A percentile compares a stretch with the other conserved stretches of the same genome.
Conservation (phyloP, 2,888 invertebrate genomes). For the Acanthosepion esculentum region DNA sequence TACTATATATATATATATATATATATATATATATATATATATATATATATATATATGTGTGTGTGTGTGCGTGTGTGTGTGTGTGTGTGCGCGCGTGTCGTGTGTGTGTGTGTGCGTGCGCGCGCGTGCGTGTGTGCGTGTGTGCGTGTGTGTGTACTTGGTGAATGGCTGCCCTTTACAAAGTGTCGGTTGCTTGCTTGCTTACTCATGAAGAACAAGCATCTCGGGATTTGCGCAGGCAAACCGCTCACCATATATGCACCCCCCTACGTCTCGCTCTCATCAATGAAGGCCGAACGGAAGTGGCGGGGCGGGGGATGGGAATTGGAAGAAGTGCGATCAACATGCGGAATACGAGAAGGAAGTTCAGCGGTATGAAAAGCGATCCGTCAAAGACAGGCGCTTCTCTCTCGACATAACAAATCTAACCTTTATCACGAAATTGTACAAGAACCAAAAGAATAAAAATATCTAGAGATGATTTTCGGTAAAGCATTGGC, state of each 20-base stretch:
- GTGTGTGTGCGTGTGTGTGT: not conserved
- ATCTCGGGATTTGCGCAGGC: not conserved
- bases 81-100: too few species aligned
- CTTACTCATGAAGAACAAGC: not conserved
- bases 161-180: not conserved
- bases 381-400: slow-evolving; percentile 12
- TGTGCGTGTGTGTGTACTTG: not conserved
- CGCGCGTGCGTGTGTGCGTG: too few species aligned
- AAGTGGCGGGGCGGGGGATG: not conserved
- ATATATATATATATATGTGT: not conserved
- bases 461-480: not conserved
- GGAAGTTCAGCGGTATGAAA: not conserved
- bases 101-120: not conserved
- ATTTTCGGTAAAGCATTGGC: not conserved
- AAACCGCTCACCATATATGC: not conserved
- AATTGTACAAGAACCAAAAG: not conserved
- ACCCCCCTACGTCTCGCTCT: too few species aligned
- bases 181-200: not conserved
- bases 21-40: not conserved
- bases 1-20: not conserved
- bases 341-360: too few species aligned
- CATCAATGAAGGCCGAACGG: not conserved
- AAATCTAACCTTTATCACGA: not conserved
- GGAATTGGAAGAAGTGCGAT: too few species aligned
- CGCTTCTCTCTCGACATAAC: not conserved